These are phyloP conservation scores for Macrotus californicus DNA, from an alignment of 2,113 vertebrate species.

Conservation along the genomic window DNA sequence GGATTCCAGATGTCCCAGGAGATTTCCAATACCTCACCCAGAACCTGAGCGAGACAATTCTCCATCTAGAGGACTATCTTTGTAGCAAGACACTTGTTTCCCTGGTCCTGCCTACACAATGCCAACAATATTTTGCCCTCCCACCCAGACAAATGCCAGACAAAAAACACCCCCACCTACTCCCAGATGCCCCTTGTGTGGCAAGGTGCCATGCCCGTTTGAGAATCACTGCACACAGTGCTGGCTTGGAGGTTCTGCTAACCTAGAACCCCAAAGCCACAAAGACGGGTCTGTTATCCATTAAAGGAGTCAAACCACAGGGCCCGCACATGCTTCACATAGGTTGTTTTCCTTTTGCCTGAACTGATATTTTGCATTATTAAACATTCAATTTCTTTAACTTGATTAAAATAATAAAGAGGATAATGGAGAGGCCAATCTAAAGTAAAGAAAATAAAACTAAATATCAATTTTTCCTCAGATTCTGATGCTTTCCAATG, in stretches of 20 bases:
- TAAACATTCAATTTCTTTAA: neutral
- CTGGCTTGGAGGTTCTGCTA: neutral
- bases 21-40: neutral
- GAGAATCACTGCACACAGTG: neutral
- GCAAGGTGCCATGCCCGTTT: neutral
- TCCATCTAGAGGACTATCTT: neutral
- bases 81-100: neutral
- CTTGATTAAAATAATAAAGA: neutral
- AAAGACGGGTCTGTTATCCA: neutral
- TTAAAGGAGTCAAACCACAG: neutral
- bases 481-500: neutral
- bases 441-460: neutral
- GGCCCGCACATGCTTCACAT: accelerated
- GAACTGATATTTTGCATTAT: neutral
- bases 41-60: neutral
- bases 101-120: neutral
- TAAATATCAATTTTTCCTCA: neutral
- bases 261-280: neutral
- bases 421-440: neutral
- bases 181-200: neutral
- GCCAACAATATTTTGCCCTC: neutral
- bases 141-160: neutral
- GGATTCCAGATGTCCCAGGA: neutral
- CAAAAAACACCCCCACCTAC: neutral
- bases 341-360: neutral